These are phyloP conservation scores for Pseudomyrmex flavicornis DNA, from an alignment of 1,140 invertebrate species.

Conservation along the genomic window DNA sequence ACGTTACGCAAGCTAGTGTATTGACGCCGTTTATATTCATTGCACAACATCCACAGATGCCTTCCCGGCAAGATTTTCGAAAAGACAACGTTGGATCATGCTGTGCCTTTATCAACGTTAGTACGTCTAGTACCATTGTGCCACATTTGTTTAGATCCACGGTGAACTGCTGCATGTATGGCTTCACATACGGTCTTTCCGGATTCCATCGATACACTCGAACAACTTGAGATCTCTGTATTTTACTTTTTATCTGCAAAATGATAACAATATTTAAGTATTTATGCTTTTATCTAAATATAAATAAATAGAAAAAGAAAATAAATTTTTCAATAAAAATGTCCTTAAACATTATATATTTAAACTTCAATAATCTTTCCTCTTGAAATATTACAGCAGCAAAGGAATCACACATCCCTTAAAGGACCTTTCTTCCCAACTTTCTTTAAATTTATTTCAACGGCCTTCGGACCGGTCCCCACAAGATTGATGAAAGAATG, in stretches of 20 bases:
- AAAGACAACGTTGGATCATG: conserved; percentile 94
- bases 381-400: no score
- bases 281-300: no score
- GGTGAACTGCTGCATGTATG: conserved; percentile 90
- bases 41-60: conserved; percentile 96
- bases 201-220: conserved; percentile 97
- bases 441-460: no score
- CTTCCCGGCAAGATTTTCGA: conserved; percentile 93
- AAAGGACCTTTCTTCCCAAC: no score
- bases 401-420: no score
- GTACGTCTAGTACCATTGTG: conserved; percentile 94
- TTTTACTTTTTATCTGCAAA: background rate
- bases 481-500: no score
- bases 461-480: no score
- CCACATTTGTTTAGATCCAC: conserved; percentile 91
- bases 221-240: conserved; percentile 90
- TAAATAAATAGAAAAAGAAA: no score
- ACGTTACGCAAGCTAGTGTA: conserved; percentile 94
- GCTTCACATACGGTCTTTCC: conserved; percentile 91
- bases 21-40: conserved; percentile 96
- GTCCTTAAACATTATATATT: no score
- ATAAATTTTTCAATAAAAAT: no score
- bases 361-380: no score
- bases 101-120: conserved; percentile 95
- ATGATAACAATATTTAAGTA: background rate